Conservation (phyloP, 2,797 vertebrate genomes). For the Epinephelus awoara region DNA sequence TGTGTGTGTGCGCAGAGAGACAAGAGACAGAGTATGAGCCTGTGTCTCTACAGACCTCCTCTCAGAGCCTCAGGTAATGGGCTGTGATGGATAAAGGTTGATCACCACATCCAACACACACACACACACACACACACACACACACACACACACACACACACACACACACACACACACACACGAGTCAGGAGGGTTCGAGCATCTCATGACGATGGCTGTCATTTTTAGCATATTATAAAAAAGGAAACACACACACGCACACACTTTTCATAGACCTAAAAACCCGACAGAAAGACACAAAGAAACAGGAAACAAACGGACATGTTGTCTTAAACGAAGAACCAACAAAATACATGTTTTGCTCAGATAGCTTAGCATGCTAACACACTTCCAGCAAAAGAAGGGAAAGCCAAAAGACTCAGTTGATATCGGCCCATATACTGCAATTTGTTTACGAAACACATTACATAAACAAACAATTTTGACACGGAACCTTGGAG, state of each 20-base stretch:
- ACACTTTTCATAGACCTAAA: too few relatives aligned
- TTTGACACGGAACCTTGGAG: too few relatives aligned
- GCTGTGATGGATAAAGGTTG: slow-evolving; percentile 40
- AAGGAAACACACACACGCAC: slow-evolving; percentile 1
- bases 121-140: too few relatives aligned
- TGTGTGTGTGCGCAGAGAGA: neutral
- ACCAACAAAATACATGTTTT: too few relatives aligned
- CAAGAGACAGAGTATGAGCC: neutral
- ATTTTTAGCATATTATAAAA: neutral
- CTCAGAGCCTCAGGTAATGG: slow-evolving; percentile 50
- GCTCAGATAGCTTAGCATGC: too few relatives aligned
- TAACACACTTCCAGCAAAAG: too few relatives aligned
- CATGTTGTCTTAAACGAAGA: too few relatives aligned
- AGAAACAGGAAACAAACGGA: neutral
- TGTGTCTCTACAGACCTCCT: slow-evolving; percentile 18
- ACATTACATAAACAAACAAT: too few relatives aligned
- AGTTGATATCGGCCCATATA: too few relatives aligned
- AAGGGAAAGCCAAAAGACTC: too few relatives aligned
- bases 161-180: neutral
- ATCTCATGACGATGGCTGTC: neutral
- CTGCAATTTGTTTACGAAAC: too few relatives aligned
- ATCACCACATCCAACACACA: slow-evolving; percentile 18
- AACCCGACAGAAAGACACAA: too few relatives aligned
- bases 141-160: slow-evolving; percentile 13
- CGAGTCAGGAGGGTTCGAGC: neutral